Conservation (phyloP, 2,888 invertebrate species). For the Pristionchus entomophagus region DNA sequence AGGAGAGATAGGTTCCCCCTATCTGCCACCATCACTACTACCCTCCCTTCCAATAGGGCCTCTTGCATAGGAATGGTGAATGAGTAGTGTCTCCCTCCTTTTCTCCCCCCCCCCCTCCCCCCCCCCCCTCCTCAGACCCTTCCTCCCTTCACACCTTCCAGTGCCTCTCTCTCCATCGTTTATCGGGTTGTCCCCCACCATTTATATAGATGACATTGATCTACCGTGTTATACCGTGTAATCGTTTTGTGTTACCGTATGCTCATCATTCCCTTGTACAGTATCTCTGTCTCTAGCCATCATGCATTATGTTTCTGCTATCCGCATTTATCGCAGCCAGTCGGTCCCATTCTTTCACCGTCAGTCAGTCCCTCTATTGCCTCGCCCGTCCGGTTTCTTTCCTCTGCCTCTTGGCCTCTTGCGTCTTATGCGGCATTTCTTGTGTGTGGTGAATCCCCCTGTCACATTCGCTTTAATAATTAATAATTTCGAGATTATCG, state of each 20-base stretch:
- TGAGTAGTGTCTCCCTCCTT: not conserved
- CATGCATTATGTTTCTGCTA: not conserved
- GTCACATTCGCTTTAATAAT: constrained; percentile 35
- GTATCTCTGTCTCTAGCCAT: not conserved
- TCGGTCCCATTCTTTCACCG: not conserved
- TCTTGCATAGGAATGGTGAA: constrained; percentile 33
- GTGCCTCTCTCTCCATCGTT: not conserved
- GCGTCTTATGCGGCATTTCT: constrained; percentile 11
- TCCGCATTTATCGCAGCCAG: not conserved
- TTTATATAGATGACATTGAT: not conserved
- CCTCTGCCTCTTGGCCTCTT: no score
- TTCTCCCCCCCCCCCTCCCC: not conserved
- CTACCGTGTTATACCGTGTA: not conserved
- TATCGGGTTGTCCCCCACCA: not conserved
- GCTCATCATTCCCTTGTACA: constrained; percentile 14
- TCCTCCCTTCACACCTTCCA: not conserved
- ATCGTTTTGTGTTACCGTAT: not conserved
- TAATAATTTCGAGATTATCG: constrained; percentile 22
- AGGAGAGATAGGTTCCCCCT: no score
- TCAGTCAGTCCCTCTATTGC: no score
- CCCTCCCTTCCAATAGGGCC: not conserved
- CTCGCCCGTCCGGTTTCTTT: not conserved
- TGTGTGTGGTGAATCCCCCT: constrained; percentile 24
- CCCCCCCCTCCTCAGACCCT: not conserved
- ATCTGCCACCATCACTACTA: not conserved